Evolutionary conservation across 2,113 vertebrate genomes (phyloP).

Genomic region (Nestor notabilis): DNA sequence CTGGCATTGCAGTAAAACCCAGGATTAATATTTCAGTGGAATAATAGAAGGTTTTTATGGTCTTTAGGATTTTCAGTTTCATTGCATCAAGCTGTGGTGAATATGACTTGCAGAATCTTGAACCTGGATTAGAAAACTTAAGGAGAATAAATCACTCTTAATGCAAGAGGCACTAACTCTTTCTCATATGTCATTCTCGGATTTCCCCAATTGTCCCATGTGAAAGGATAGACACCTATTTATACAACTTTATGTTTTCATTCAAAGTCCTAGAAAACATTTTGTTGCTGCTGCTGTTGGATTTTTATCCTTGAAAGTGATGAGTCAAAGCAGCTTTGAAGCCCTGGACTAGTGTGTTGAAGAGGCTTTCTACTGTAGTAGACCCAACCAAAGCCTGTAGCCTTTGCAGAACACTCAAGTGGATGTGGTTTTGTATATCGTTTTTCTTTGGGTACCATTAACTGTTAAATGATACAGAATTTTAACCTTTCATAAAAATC

Average conservation of each 20-base stretch:
- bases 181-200: background rate
- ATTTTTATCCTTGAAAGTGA: background rate
- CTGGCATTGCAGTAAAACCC: background rate
- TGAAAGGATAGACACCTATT: background rate
- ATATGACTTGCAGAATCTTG: background rate
- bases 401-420: background rate
- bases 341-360: background rate
- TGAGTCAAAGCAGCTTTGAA: background rate
- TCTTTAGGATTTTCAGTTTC: background rate
- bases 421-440: background rate
- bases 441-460: conserved; percentile 50
- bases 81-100: background rate
- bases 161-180: background rate
- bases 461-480: conserved; percentile 43
- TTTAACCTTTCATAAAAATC: conserved; percentile 78
- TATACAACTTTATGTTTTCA: background rate
- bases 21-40: background rate
- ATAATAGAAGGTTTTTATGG: background rate
- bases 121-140: background rate
- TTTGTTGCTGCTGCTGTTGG: background rate
- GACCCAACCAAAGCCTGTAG: background rate
- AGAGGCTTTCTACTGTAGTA: background rate
- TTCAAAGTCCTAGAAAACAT: background rate
- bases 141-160: background rate
- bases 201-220: background rate